Evolutionary conservation across 2,888 invertebrate species (phyloP).

Genomic region (Seladonia tumulorum): DNA sequence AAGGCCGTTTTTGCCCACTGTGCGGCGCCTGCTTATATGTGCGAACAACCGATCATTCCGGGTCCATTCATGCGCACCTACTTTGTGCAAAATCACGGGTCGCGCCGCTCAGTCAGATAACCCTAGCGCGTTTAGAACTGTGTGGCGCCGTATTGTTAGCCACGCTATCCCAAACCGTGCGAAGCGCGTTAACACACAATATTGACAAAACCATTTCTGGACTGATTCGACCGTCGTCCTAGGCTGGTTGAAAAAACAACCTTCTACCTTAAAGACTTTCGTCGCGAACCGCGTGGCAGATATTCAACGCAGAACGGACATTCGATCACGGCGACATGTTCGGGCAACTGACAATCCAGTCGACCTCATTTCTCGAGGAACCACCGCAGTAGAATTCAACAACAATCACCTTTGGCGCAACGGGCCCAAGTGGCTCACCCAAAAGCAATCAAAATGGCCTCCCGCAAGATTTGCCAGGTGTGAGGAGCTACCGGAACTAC

Average conservation of each 20-base stretch:
- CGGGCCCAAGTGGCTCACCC: neutral
- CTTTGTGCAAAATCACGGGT: neutral
- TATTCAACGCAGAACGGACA: neutral
- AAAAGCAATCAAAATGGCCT: accelerated
- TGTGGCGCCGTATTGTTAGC: neutral
- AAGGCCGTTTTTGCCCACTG: too few relatives aligned
- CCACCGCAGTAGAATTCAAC: neutral
- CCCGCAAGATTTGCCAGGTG: accelerated
- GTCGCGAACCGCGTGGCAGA: neutral
- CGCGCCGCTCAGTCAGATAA: neutral
- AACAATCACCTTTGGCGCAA: accelerated
- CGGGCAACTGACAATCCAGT: neutral
- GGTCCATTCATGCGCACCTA: neutral
- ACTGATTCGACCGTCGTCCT: slow-evolving; percentile 18
- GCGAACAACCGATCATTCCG: neutral
- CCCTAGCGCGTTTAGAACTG: accelerated
- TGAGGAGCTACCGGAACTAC: accelerated
- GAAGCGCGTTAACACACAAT: accelerated
- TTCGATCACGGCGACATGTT: neutral
- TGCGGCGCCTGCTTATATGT: neutral
- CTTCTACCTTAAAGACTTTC: neutral
- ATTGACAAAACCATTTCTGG: neutral
- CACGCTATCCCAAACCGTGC: neutral
- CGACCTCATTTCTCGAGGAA: neutral
- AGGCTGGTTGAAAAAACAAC: neutral